Evolutionary conservation across 2,888 invertebrate genomes (phyloP).

Genomic region (Polydesmus complanatus): DNA sequence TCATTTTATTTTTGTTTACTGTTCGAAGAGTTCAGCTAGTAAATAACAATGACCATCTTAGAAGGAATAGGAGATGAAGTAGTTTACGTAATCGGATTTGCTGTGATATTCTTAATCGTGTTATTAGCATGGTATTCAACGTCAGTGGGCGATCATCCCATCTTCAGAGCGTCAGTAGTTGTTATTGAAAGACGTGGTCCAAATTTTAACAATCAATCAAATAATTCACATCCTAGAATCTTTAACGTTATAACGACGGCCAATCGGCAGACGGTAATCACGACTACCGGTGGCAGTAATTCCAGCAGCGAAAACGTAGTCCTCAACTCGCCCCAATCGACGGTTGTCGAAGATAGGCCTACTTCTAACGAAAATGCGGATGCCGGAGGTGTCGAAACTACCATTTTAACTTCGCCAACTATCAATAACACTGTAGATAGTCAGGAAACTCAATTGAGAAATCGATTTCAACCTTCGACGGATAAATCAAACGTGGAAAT

Average conservation of each 20-base stretch:
- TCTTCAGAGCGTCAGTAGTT: conserved; percentile 49
- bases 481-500: neutral
- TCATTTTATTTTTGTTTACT: too few relatives aligned
- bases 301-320: neutral
- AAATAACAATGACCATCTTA: conserved; percentile 49
- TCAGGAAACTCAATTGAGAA: neutral
- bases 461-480: neutral
- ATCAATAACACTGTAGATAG: neutral
- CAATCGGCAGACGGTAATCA: neutral
- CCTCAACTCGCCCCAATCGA: neutral
- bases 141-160: conserved; percentile 48
- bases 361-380: neutral
- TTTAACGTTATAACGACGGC: neutral
- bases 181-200: conserved; percentile 42
- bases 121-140: conserved; percentile 65
- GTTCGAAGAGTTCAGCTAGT: too few relatives aligned
- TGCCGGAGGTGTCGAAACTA: conserved; percentile 17
- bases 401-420: neutral
- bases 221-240: neutral
- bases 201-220: neutral
- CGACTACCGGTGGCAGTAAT: neutral
- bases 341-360: neutral
- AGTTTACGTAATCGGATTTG: conserved; percentile 50
- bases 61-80: conserved; percentile 77
- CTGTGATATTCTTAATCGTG: conserved; percentile 40